phyloP scores from a whole-genome alignment of 2,888 invertebrate genomes.

The Amblyjoppa proteus region DNA sequence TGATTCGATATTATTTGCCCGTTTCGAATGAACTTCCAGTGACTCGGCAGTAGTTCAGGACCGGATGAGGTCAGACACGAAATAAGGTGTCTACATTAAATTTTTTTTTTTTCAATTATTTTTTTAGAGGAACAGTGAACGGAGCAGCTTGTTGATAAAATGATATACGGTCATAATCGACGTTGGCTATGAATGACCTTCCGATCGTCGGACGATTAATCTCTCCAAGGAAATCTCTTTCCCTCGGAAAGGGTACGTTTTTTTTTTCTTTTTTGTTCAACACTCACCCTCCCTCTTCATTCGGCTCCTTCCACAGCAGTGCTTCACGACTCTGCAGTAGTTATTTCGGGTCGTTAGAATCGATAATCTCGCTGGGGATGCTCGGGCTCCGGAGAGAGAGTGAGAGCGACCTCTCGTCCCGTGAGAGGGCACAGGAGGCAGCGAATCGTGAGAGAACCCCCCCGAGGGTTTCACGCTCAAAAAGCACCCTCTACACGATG shows the following conservation, averaged over 20 bases:
- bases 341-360: conserved; percentile 69
- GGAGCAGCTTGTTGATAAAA: conserved; percentile 54
- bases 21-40: conserved; percentile 22
- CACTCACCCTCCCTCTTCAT: conserved; percentile 24
- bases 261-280: conserved; percentile 36
- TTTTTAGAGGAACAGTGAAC: neutral
- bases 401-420: conserved; percentile 60
- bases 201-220: conserved; percentile 63
- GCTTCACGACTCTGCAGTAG: conserved; percentile 57
- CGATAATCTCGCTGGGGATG: conserved; percentile 69
- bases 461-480: conserved; percentile 28
- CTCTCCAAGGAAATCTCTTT: conserved; percentile 56
- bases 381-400: conserved; percentile 55
- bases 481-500: neutral
- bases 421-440: conserved; percentile 45
- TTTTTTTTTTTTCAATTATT: neutral
- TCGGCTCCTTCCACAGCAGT: conserved; percentile 43
- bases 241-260: conserved; percentile 33
- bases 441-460: conserved; percentile 59
- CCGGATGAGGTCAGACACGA: conserved; percentile 53
- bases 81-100: conserved; percentile 2
- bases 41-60: conserved; percentile 31
- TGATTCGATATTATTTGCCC: neutral
- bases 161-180: conserved; percentile 63
- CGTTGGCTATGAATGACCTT: conserved; percentile 59